phyloP scores from a whole-genome alignment of 2,797 vertebrate genomes.

The Toxotes lorentzi region DNA sequence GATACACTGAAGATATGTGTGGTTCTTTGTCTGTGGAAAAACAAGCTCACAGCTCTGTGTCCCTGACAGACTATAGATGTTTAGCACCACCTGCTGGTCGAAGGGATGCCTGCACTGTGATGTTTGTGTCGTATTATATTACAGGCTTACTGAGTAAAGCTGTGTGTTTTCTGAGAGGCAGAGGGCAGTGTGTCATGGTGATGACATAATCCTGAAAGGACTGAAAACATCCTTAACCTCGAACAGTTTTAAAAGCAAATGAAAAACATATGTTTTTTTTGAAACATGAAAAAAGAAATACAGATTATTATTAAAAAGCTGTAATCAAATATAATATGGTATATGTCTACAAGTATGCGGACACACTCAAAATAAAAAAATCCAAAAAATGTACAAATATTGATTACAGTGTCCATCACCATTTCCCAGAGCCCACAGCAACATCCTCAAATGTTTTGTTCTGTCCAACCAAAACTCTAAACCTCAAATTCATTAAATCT shows the following conservation, averaged over 20 bases:
- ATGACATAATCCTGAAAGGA: background rate
- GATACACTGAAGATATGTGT: constrained; percentile 28
- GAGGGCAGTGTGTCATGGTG: background rate
- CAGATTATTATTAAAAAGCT: too few species aligned
- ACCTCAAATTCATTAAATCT: too few species aligned
- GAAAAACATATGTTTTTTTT: too few species aligned
- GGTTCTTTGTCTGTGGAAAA: constrained; percentile 72
- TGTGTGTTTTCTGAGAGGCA: background rate
- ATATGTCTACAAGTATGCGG: background rate
- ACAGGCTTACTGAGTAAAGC: background rate
- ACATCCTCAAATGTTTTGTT: too few species aligned
- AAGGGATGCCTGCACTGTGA: background rate
- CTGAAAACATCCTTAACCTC: background rate
- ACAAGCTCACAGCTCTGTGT: background rate
- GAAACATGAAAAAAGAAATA: too few species aligned
- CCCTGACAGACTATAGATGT: constrained; percentile 25
- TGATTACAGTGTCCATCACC: too few species aligned
- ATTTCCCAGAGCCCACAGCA: too few species aligned
- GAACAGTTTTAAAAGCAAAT: too few species aligned
- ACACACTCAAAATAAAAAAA: too few species aligned
- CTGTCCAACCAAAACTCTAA: too few species aligned
- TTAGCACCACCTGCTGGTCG: constrained; percentile 70
- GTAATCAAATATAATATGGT: background rate
- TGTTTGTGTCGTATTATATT: background rate
- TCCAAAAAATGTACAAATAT: too few species aligned